Evolutionary conservation across 2,113 vertebrate species (phyloP).

Genomic region (cattle (Bos taurus)): DNA sequence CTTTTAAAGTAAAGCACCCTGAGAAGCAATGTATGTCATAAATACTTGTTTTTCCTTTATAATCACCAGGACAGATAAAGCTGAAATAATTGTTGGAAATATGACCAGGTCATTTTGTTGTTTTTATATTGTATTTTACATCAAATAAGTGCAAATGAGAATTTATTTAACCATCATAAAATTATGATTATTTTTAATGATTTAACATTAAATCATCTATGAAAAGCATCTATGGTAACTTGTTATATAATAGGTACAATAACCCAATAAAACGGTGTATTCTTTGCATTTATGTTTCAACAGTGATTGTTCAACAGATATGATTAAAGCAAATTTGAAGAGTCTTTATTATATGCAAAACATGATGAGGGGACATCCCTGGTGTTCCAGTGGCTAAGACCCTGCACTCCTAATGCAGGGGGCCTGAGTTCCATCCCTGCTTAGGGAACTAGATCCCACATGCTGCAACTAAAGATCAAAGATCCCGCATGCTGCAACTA

Average conservation of each 20-base stretch:
- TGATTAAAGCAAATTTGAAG: neutral
- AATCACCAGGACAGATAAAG: neutral
- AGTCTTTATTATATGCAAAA: neutral
- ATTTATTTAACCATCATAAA: neutral
- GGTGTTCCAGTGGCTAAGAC: neutral
- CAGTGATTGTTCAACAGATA: neutral
- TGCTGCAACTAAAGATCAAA: neutral
- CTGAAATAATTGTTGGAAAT: neutral
- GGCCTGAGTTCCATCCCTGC: neutral
- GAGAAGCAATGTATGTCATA: neutral
- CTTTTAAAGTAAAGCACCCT: neutral
- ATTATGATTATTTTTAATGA: neutral
- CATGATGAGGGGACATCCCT: neutral
- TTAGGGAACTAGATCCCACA: neutral
- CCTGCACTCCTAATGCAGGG: neutral
- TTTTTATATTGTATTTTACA: constrained; percentile 6
- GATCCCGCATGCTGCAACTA: neutral
- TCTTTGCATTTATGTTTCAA: neutral
- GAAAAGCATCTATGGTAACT: neutral
- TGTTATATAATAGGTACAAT: neutral
- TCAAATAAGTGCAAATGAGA: neutral
- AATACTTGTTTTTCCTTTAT: neutral
- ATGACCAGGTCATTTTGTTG: neutral
- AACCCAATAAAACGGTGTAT: neutral
- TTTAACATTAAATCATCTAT: neutral